Conservation (phyloP, 2,797 vertebrate genomes). For the Meriones psammophilus region DNA sequence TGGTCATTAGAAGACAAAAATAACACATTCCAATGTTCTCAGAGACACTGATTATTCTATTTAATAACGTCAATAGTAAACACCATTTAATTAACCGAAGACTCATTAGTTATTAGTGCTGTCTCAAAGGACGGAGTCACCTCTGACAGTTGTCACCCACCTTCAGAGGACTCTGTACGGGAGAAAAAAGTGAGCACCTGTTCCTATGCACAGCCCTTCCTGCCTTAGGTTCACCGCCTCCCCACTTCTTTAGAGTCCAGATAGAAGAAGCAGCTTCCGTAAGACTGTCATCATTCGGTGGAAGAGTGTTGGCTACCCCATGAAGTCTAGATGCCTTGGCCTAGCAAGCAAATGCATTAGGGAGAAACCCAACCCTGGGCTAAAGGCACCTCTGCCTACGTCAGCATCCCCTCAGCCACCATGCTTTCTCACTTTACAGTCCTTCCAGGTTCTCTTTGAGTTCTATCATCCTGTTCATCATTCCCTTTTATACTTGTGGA, state of each 20-base stretch:
- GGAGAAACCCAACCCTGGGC: fast-evolving
- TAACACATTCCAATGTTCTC: neutral
- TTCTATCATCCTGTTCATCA: neutral
- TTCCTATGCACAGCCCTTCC: neutral
- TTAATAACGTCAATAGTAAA: slow-evolving; percentile 29
- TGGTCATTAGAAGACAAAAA: slow-evolving; percentile 67
- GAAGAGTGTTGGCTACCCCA: neutral
- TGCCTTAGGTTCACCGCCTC: no score
- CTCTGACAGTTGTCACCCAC: neutral
- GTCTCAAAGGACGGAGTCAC: neutral
- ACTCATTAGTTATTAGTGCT: neutral
- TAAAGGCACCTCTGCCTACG: neutral
- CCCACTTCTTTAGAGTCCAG: neutral
- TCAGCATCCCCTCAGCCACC: fast-evolving
- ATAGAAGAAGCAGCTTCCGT: no score
- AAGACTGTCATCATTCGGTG: neutral
- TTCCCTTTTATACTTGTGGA: neutral
- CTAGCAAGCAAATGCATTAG: neutral
- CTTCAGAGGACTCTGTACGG: neutral
- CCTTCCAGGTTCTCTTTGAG: neutral
- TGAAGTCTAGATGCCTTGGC: neutral
- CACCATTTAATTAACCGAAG: slow-evolving; percentile 43
- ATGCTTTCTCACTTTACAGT: neutral
- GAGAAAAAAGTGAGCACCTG: neutral
- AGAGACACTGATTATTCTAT: slow-evolving; percentile 55